Evolutionary conservation across 30 jellyfish, hydroid and myxozoan species (phyloP), one percentile per base, ranked within the genome.

Genomic region (Hydractinia symbiolongicarpus): DNA sequence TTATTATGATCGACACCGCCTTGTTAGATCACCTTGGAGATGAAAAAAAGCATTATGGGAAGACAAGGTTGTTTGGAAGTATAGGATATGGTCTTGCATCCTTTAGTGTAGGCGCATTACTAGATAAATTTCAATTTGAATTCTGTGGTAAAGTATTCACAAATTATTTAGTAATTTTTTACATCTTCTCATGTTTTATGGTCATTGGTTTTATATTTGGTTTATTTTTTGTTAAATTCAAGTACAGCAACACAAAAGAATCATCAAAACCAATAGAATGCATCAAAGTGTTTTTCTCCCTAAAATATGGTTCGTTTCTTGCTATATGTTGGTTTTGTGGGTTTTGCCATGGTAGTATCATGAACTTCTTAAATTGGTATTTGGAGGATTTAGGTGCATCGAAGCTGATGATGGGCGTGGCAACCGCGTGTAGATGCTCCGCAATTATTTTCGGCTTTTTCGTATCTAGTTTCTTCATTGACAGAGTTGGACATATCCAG

Each of bases 381-480:
- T 89, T 95, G 5, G 99, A 95, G 69, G 99, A 95, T 78, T 76
- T 95, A 19, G 99, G 99, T 7, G 99, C 99, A 6, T 85, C 95
- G 13, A 86, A 92, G 60, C 83, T 95, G 73, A 89, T 95, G 98
- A 95, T 95, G 99, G 99, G 97, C 77, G 84, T 90, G 4, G 99
- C 99, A 5, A 89, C 99, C 0, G 95, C 88, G 8, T 86, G 96
- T 70, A 78, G 98, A 82, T 89, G 96, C 15, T 55, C 76, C 19
- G 96, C 97, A 5, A 76, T 94, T 52, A 78, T 94, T 4, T 55
- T 81, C 71, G 99, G 97, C 9, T 94, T 94, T 82, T 76, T 76
- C 52, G 74, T 55, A 57, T 94, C 99, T 52, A 81, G 89, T 54
- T 72, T 49, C 64, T 81, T 94, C 82, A 84, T 94, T 30, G 90